These are phyloP conservation scores for Denticeps clupeoides DNA, from an alignment of 2,797 vertebrate species.

Conservation along the genomic window DNA sequence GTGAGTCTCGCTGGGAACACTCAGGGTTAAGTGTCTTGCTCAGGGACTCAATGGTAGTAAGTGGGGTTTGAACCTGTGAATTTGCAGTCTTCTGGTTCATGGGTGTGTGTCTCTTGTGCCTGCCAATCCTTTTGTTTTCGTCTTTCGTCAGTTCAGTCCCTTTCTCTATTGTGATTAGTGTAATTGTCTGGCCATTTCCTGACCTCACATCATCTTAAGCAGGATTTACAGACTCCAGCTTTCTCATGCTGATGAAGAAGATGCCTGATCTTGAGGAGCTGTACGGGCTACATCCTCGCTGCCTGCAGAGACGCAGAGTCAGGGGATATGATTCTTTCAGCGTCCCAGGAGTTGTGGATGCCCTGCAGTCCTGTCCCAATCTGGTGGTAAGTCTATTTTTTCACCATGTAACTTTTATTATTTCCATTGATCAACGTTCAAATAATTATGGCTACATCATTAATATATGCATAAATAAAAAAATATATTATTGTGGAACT, in stretches of 20 bases:
- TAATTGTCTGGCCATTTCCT: no score
- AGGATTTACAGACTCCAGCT: slow-evolving; percentile 97
- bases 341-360: slow-evolving; percentile 93
- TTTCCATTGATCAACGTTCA: background rate
- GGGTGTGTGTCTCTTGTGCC: no score
- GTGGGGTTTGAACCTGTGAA: no score
- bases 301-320: slow-evolving; percentile 87
- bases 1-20: no score
- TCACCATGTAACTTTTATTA: no score
- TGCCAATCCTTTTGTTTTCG: no score
- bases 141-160: no score
- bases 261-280: slow-evolving; percentile 97
- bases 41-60: no score
- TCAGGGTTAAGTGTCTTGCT: no score
- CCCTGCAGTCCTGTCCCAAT: slow-evolving; percentile 88
- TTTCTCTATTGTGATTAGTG: no score
- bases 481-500: background rate
- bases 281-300: slow-evolving; percentile 92
- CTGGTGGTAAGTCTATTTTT: slow-evolving; percentile 66
- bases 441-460: no score
- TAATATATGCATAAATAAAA: background rate
- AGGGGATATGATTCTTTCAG: slow-evolving; percentile 93
- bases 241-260: slow-evolving; percentile 88
- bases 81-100: no score
- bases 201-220: background rate